Evolutionary conservation across 2,888 invertebrate species (phyloP), one percentile per base, ranked within the genome.

Genomic region (Drosophila lutescens): DNA sequence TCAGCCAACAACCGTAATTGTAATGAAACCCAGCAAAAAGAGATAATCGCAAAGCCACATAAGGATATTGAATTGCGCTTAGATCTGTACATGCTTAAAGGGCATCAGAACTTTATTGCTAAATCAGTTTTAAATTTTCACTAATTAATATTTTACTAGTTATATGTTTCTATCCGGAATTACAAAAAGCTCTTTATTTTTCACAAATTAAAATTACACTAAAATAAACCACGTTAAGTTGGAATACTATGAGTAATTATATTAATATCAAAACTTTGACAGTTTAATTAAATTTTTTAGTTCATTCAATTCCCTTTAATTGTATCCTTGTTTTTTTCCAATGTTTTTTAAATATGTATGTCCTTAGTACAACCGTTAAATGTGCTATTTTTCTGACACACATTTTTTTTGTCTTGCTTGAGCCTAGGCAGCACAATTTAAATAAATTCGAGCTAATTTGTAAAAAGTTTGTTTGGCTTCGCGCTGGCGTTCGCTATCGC

Each of bases 371-470:
- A 17, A 47, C 69, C 76, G 40, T 70, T 60, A 41, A 60, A 85
- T 70, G 67, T 59, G 62, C 51, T 69, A 58, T 79, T 81, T 84
- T 69, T 76, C 60, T 49, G 85, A 44, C 82, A 78, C 70, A 62
- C 51, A 73, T 68, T 76, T 13, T 76, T 13, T 26, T 10, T n/a
- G 46, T 17, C 13, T 17, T 6, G 70, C 76, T 20, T 50, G 2
- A 69, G 56, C 55, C 62, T 68, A 76, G 82, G 79, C 87, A 81
- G 74, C 72, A 44, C 65, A 79, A 88, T 88, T 86, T 86, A 83
- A 88, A 84, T 86, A 83, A 57, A 86, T 88, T 86, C 72, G 32
- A 54, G 73, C 78, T 83, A 84, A 86, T 88, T 88, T 83, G 75
- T 80, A 80, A 83, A 85, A 83, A 86, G 83, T 88, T 87, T 79